These are phyloP conservation scores for Leptinotarsa defecta DNA, from an alignment of 1,140 invertebrate genomes.

Conservation along the genomic window DNA sequence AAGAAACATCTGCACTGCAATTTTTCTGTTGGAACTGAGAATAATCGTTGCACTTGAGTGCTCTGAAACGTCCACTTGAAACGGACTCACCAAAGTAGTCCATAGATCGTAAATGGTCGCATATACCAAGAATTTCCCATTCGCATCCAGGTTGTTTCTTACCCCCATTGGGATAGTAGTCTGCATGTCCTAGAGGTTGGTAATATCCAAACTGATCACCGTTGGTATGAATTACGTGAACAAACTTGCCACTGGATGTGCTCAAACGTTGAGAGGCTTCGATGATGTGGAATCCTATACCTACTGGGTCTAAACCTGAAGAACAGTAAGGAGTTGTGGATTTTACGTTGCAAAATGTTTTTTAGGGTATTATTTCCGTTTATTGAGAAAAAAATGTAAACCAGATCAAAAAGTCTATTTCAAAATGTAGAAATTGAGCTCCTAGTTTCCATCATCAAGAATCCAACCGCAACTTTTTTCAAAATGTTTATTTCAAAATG, in stretches of 20 bases:
- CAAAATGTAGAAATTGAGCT: too few species aligned
- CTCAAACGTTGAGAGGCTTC: background rate
- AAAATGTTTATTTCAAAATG: too few species aligned
- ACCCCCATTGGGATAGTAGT: slow-evolving; percentile 17
- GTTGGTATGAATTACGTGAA: slow-evolving; percentile 12
- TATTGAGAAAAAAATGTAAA: too few species aligned
- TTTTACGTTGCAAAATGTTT: too few species aligned
- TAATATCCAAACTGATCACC: background rate
- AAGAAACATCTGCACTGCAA: background rate
- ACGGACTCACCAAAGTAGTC: slow-evolving; percentile 2
- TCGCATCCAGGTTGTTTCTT: slow-evolving; percentile 10
- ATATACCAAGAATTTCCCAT: background rate
- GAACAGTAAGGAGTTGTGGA: background rate
- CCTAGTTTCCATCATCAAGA: too few species aligned
- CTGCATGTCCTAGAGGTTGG: background rate
- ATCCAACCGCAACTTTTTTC: too few species aligned
- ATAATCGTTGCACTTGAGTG: background rate
- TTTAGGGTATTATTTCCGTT: too few species aligned
- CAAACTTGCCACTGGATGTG: background rate
- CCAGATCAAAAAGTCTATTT: too few species aligned
- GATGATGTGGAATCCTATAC: background rate
- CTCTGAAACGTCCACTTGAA: slow-evolving; percentile 7
- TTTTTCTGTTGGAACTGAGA: background rate
- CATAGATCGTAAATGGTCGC: background rate
- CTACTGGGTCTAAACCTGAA: slow-evolving; percentile 13